These are phyloP conservation scores for Maconellicoccus hirsutus DNA, from an alignment of 1,140 invertebrate species.

Conservation along the genomic window DNA sequence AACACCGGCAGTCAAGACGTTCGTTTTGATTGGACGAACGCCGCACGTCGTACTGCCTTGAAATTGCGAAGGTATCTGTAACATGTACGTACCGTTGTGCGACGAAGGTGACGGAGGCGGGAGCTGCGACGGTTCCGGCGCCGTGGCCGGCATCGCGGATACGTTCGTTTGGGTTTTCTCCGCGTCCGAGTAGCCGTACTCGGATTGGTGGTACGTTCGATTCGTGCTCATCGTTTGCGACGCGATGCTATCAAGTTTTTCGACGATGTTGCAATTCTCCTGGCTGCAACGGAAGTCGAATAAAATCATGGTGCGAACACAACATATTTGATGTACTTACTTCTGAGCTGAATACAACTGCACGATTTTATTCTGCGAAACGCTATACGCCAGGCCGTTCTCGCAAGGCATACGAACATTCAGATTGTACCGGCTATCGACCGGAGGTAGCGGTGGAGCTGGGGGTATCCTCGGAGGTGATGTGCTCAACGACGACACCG, in stretches of 20 bases:
- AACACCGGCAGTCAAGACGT: too few species aligned
- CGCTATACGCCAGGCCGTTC: conserved; percentile 73
- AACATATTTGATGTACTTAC: background rate
- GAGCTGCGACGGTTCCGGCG: background rate
- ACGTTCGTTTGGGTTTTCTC: background rate
- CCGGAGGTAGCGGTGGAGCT: conserved; percentile 30
- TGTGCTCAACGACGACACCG: conserved; percentile 6
- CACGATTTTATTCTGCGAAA: conserved; percentile 77
- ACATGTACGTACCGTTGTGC: background rate
- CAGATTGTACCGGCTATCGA: conserved; percentile 40
- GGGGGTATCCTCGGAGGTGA: conserved; percentile 26
- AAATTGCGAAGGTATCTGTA: conserved; percentile 13
- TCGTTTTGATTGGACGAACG: background rate
- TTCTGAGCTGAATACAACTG: conserved; percentile 39
- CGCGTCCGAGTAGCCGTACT: background rate
- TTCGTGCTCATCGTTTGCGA: background rate
- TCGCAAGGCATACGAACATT: conserved; percentile 70
- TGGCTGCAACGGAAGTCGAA: conserved; percentile 32
- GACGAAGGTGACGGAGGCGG: too few species aligned
- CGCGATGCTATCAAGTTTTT: background rate
- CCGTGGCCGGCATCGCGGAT: background rate
- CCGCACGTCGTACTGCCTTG: background rate
- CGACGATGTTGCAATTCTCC: conserved; percentile 6
- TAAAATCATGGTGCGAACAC: too few species aligned
- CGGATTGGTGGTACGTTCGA: background rate